Evolutionary conservation across 2,797 vertebrate genomes (phyloP).

Genomic region (Tokudaia muenninki): DNA sequence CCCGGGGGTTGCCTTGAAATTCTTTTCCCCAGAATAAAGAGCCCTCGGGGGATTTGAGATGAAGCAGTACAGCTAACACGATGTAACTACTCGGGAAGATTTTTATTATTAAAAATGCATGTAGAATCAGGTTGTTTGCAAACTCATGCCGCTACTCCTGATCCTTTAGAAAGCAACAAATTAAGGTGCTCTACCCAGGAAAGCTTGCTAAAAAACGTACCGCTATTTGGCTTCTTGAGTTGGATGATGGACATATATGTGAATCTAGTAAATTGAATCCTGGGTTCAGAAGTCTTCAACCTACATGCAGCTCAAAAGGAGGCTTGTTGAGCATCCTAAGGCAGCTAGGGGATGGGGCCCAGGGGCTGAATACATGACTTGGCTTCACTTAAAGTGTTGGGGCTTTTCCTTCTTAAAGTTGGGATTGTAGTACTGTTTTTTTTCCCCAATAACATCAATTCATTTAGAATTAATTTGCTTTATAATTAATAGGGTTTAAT

Average conservation of each 20-base stretch:
- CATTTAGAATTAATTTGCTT: background rate
- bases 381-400: background rate
- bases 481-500: background rate
- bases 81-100: background rate
- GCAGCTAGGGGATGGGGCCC: background rate
- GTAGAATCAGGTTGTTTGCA: conserved; percentile 65
- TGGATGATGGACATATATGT: conserved; percentile 80
- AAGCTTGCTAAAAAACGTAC: conserved; percentile 52
- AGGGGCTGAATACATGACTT: conserved; percentile 69
- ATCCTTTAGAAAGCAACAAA: conserved; percentile 73
- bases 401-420: background rate
- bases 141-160: background rate
- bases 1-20: conserved; percentile 5
- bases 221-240: conserved; percentile 76
- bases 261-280: conserved; percentile 83
- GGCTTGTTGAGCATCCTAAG: conserved; percentile 39
- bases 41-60: conserved; percentile 44
- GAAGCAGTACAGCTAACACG: conserved; percentile 50
- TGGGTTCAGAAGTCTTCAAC: conserved; percentile 78
- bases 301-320: conserved; percentile 66
- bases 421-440: background rate
- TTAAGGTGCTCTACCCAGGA: conserved; percentile 61
- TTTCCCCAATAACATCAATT: background rate
- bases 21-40: conserved; percentile 70
- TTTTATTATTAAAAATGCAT: conserved; percentile 75